Evolutionary conservation across 2,113 vertebrate species (phyloP).

Genomic region (Rhinolophus sinicus): DNA sequence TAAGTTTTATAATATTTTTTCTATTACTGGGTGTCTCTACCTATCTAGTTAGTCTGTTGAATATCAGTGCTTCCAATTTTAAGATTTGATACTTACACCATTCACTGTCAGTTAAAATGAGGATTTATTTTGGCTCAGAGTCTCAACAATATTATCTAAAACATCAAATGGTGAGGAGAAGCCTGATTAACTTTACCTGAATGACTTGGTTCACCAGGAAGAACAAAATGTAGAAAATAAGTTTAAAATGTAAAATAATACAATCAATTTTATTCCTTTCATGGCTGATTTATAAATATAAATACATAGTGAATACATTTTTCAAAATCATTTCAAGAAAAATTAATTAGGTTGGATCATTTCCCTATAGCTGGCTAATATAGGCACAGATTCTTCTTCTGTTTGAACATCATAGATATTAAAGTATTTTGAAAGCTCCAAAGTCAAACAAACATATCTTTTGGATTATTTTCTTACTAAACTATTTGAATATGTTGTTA

Average conservation of each 20-base stretch:
- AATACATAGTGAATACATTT: constrained; percentile 30
- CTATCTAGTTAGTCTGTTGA: constrained; percentile 22
- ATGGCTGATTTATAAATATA: constrained; percentile 52
- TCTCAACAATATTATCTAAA: constrained; percentile 71
- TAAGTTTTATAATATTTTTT: not conserved
- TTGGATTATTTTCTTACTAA: not conserved
- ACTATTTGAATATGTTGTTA: not conserved
- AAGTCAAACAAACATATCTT: constrained; percentile 1
- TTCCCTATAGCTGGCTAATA: not conserved
- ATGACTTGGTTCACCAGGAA: constrained; percentile 58
- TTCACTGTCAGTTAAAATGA: constrained; percentile 76
- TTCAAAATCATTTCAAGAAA: constrained; percentile 17
- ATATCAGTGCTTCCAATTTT: constrained; percentile 31
- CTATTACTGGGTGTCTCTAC: not conserved
- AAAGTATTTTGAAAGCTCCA: constrained; percentile 9
- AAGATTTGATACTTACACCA: constrained; percentile 74
- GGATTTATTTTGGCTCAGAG: constrained; percentile 71
- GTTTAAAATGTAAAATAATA: constrained; percentile 54
- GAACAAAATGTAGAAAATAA: constrained; percentile 64
- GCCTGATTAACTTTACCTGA: constrained; percentile 56
- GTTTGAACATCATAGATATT: constrained; percentile 26
- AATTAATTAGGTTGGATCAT: not conserved
- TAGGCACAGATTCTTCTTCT: not conserved
- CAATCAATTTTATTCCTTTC: constrained; percentile 55
- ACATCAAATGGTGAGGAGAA: constrained; percentile 68